Conservation (phyloP, 1,140 invertebrate species). For the Agrypnia vestita region DNA sequence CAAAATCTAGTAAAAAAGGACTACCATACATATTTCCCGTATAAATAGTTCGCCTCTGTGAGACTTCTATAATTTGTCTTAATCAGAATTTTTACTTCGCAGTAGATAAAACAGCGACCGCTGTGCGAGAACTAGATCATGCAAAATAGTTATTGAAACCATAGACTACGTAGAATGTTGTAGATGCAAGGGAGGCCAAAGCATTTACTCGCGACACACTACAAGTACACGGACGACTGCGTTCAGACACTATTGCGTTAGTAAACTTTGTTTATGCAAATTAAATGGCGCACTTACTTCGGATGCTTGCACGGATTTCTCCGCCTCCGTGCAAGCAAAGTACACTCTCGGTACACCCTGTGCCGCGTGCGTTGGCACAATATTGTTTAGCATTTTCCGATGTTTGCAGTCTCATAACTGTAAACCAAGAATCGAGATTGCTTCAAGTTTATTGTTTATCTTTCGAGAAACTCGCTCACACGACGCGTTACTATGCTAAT, state of each 20-base stretch:
- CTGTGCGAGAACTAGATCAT: no score
- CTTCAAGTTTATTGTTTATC: no score
- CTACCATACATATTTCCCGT: no score
- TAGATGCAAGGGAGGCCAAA: background rate
- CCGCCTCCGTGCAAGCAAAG: background rate
- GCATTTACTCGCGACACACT: conserved; percentile 16
- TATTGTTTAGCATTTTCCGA: conserved; percentile 33
- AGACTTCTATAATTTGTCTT: no score
- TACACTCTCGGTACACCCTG: background rate
- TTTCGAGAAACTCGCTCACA: no score
- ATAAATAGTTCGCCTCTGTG: no score
- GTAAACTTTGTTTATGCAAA: conserved; percentile 60
- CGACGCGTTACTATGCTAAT: no score
- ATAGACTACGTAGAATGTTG: no score
- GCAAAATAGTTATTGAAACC: background rate
- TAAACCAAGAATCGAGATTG: conserved; percentile 26
- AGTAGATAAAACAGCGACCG: no score
- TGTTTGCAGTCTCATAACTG: conserved; percentile 34
- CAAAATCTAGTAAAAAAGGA: no score
- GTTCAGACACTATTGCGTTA: conserved; percentile 53
- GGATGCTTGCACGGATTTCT: conserved; percentile 3
- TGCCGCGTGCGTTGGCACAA: conserved; percentile 13
- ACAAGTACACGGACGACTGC: conserved; percentile 6
- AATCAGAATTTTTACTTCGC: no score
- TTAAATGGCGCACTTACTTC: conserved; percentile 54